A percentile compares a stretch with the other conserved stretches of the same genome.
Evolutionary conservation across 1,140 invertebrate species (phyloP).

Genomic region (Neodiprion lecontei): DNA sequence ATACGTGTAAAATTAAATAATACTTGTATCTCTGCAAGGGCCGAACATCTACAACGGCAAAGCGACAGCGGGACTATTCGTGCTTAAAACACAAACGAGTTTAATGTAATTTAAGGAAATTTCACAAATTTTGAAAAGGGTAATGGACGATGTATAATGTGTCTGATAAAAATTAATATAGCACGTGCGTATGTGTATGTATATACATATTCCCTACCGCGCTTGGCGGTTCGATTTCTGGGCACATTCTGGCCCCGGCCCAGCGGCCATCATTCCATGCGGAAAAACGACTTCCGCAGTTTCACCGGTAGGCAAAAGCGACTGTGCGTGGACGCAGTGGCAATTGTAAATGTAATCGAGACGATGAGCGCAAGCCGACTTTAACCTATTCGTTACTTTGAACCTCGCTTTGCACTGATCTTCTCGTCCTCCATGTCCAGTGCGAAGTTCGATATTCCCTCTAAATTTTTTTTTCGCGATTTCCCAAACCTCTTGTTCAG

Average conservation of each 20-base stretch:
- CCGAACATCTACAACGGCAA: no score
- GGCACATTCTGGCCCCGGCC: background rate
- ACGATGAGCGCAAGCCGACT: background rate
- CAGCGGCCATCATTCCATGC: background rate
- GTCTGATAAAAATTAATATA: no score
- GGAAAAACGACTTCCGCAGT: background rate
- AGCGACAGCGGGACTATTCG: no score
- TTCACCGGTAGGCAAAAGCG: background rate
- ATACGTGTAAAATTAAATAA: no score
- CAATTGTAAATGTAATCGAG: background rate
- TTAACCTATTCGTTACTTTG: constrained; percentile 3
- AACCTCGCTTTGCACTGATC: constrained; percentile 10
- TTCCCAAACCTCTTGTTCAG: constrained; percentile 31
- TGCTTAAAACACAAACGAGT: no score
- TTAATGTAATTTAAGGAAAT: no score
- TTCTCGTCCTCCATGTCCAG: constrained; percentile 57
- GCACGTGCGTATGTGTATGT: no score
- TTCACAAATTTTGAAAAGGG: no score
- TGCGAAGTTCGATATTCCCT: constrained; percentile 54
- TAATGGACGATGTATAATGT: no score
- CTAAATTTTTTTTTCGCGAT: constrained; percentile 29
- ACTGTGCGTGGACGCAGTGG: background rate
- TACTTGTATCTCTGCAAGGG: no score
- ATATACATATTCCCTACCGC: background rate
- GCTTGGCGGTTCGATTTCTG: background rate